These are phyloP conservation scores for Cantharis lateralis DNA, from an alignment of 2,888 invertebrate genomes.

Conservation along the genomic window DNA sequence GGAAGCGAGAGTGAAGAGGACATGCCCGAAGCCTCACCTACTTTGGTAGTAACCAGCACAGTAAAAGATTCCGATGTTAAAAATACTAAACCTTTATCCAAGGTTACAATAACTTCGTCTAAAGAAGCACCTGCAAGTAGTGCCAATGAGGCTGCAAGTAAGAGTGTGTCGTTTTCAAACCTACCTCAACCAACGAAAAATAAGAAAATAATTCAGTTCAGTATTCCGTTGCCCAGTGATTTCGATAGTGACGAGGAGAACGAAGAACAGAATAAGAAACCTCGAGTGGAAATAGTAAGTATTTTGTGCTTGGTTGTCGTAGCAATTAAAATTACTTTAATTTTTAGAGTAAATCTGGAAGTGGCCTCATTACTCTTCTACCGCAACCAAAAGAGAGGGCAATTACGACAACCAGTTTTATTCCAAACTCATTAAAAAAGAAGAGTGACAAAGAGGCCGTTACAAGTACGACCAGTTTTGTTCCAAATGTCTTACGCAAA, in stretches of 20 bases:
- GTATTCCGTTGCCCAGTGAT: constrained; percentile 69
- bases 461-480: neutral
- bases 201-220: constrained; percentile 43
- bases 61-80: neutral
- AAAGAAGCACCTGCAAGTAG: constrained; percentile 63
- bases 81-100: constrained; percentile 51
- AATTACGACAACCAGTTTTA: constrained; percentile 49
- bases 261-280: constrained; percentile 45
- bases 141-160: constrained; percentile 68
- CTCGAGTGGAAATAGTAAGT: neutral
- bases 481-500: neutral
- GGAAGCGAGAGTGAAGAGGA: constrained; percentile 53
- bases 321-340: neutral
- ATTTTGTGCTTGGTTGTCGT: neutral
- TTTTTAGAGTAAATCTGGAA: constrained; percentile 60
- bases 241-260: constrained; percentile 64
- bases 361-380: constrained; percentile 69
- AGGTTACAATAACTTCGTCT: constrained; percentile 39
- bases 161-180: constrained; percentile 51
- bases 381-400: constrained; percentile 67
- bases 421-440: constrained; percentile 42
- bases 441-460: neutral
- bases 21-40: neutral
- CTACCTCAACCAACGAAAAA: constrained; percentile 61
- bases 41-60: neutral